phyloP scores from a whole-genome alignment of 2,888 invertebrate species.

The Drepana falcataria region DNA sequence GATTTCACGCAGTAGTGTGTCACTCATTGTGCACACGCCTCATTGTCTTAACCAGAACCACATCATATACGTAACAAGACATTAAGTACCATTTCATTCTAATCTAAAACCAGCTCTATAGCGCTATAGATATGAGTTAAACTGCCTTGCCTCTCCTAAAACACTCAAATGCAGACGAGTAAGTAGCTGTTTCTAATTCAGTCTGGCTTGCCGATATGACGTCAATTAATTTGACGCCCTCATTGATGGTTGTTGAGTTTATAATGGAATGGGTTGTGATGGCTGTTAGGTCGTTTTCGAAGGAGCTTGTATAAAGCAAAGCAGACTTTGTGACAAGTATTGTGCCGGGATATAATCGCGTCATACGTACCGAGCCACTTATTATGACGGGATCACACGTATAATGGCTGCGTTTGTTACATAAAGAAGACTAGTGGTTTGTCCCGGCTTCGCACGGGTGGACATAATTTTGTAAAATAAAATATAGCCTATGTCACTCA shows the following conservation, averaged over 20 bases:
- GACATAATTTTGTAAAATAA: too few species aligned
- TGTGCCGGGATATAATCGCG: constrained; percentile 44
- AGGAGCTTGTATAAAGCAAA: background rate
- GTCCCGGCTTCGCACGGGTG: too few species aligned
- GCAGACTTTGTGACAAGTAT: constrained; percentile 45
- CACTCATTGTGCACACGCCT: constrained; percentile 40
- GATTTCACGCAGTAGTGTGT: constrained; percentile 48
- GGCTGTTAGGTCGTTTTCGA: constrained; percentile 16
- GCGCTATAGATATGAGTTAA: constrained; percentile 7
- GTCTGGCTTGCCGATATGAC: constrained; percentile 26
- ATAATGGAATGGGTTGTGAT: constrained; percentile 23
- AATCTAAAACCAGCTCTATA: constrained; percentile 25
- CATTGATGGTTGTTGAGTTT: constrained; percentile 24
- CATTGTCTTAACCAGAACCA: constrained; percentile 40
- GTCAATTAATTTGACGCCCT: constrained; percentile 34
- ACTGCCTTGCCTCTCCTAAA: constrained; percentile 8
- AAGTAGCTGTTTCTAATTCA: constrained; percentile 30
- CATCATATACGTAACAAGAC: constrained; percentile 25
- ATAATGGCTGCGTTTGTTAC: constrained; percentile 23
- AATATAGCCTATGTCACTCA: too few species aligned
- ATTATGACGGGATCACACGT: constrained; percentile 40
- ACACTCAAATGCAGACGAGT: constrained; percentile 46
- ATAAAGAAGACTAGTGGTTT: background rate
- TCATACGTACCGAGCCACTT: constrained; percentile 49
- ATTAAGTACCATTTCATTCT: constrained; percentile 13